These are phyloP conservation scores for Hippocampus guttulatus DNA, from an alignment of 2,113 vertebrate species.

Conservation along the genomic window DNA sequence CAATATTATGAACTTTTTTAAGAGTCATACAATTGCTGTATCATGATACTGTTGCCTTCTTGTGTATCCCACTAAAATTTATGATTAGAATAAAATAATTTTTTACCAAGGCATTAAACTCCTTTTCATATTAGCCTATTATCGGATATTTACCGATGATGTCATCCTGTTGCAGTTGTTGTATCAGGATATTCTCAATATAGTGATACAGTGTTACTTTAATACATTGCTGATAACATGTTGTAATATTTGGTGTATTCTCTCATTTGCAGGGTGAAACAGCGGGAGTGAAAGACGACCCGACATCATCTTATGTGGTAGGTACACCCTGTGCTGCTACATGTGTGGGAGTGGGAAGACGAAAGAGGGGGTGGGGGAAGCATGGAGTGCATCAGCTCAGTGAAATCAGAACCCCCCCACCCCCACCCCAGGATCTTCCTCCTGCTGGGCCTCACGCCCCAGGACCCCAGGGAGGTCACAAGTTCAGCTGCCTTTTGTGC, in stretches of 20 bases:
- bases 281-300: neutral
- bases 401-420: conserved; percentile 56
- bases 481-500: conserved; percentile 69
- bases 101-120: too few species aligned
- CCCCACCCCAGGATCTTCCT: neutral
- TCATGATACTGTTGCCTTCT: too few species aligned
- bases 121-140: too few species aligned
- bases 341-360: conserved; percentile 41
- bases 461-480: conserved; percentile 61
- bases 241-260: conserved; percentile 1
- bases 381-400: conserved; percentile 67
- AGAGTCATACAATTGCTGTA: too few species aligned
- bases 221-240: neutral
- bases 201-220: neutral
- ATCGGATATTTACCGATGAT: too few species aligned
- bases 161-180: neutral
- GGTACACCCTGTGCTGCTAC: neutral
- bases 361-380: conserved; percentile 47
- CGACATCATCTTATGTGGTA: neutral
- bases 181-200: neutral
- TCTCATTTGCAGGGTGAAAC: conserved; percentile 12
- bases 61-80: too few species aligned
- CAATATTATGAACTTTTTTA: too few species aligned
- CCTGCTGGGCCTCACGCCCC: conserved; percentile 41
- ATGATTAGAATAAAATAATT: too few species aligned